Evolutionary conservation across 2,113 vertebrate species (phyloP).

Genomic region (Panurus biarmicus): DNA sequence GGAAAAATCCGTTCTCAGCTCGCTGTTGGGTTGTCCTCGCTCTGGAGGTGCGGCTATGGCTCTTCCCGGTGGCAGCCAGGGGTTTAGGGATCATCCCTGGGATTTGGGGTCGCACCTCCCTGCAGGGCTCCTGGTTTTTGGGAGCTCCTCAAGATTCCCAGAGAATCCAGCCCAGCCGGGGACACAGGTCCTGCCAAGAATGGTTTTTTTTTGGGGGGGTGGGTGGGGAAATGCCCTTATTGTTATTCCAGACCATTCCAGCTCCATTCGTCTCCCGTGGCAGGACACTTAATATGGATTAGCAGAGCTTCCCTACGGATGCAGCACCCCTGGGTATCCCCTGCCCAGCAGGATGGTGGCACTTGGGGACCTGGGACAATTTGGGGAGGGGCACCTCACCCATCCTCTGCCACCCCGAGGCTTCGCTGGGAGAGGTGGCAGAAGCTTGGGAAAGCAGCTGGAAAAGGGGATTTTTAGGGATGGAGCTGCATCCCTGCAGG

Average conservation of each 20-base stretch:
- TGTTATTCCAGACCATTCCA: background rate
- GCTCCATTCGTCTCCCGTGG: background rate
- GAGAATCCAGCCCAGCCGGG: fast-evolving
- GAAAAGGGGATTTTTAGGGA: background rate
- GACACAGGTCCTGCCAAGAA: background rate
- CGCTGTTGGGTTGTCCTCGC: fast-evolving
- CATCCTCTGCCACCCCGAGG: background rate
- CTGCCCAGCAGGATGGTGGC: background rate
- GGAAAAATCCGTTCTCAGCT: fast-evolving
- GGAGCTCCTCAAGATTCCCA: background rate
- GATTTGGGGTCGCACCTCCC: background rate
- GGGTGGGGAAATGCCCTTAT: fast-evolving
- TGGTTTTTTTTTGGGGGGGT: fast-evolving
- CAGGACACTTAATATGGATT: fast-evolving
- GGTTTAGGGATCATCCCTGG: background rate
- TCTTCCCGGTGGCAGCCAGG: background rate
- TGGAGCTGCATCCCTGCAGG: background rate
- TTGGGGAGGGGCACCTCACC: background rate
- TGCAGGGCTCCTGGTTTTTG: background rate
- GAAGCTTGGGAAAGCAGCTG: background rate
- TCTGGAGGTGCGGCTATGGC: fast-evolving
- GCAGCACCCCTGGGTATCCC: background rate
- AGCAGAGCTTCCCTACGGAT: fast-evolving
- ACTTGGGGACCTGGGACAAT: background rate
- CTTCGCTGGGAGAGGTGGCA: background rate